Base-by-base conservation (phyloP, 2,888 invertebrate genomes). In the Resseliella maxima region DNA sequence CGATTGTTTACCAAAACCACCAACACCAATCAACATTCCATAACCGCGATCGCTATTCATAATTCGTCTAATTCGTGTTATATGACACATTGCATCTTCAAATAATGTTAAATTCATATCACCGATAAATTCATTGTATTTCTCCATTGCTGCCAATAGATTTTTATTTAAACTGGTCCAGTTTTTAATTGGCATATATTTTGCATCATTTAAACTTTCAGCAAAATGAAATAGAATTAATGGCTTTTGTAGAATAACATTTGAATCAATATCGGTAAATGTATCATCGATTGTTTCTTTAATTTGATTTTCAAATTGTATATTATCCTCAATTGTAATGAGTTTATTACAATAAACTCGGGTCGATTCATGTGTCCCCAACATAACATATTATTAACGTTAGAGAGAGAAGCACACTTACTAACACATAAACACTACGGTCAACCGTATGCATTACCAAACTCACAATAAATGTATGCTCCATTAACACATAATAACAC, bases 71-170 rank as follows among this genome's bases (percentile, higher is more conserved):
- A 99, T 98, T 89, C 98, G 93, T 92, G 97, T 97, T 85, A 99
- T 95, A 92, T 99, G 98, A 94, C 96, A 96, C 96, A 99, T 98
- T 50, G 99, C 98, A 90, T 98, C 98, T 92, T 98, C 98, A 92
- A 99, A 99, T 0, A 99, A 92, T 31, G 99, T 98, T 88, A 99
- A 93, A 91, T 98, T 98, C 97, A 99, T 98, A 24, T 97, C 97
- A 45, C 98, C 96, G 87, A 98, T 97, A 72, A 99, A 93, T 91
- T 99, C 99, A 90, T 99, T 99, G 91, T 98, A 99, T 89, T 96
- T 96, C 41, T 96, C 94, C 92, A 99, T 94, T 1, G 98, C 98
- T 91, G 98, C 98, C 87, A 94, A 94, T 15, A 99, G 92, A 86
- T 98, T 92, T 90, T 95, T 95, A 90, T 95, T 96, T 85, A 99